phyloP scores from a whole-genome alignment of 2,797 vertebrate genomes.

The Apogon hyalosoma region DNA sequence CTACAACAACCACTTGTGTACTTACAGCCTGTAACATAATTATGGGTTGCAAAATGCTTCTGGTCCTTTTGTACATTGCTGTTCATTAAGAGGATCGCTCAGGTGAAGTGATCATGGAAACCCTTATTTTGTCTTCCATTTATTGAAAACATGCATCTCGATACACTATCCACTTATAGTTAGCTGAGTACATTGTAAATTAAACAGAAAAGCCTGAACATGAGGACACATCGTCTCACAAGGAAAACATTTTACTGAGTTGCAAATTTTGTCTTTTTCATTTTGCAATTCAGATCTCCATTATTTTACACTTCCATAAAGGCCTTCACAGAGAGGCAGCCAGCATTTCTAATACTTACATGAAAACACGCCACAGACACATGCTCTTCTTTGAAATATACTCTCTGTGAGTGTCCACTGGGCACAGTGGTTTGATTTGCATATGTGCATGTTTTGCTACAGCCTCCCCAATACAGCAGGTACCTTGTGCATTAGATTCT shows the following conservation, averaged over 20 bases:
- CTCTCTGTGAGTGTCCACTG: slow-evolving; percentile 42
- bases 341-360: slow-evolving; percentile 55
- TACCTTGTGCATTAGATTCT: slow-evolving; percentile 69
- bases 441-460: slow-evolving; percentile 81
- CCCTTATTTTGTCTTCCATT: slow-evolving; percentile 76
- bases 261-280: slow-evolving; percentile 40
- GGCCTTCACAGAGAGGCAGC: slow-evolving; percentile 52
- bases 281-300: slow-evolving; percentile 38
- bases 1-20: slow-evolving; percentile 33
- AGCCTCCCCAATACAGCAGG: slow-evolving; percentile 57
- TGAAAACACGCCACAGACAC: slow-evolving; percentile 58
- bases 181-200: slow-evolving; percentile 51
- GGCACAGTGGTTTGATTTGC: slow-evolving; percentile 70
- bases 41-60: slow-evolving; percentile 57
- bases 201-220: slow-evolving; percentile 44
- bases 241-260: slow-evolving; percentile 27
- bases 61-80: slow-evolving; percentile 61
- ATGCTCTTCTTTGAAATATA: slow-evolving; percentile 52
- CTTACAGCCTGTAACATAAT: slow-evolving; percentile 41
- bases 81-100: slow-evolving; percentile 54
- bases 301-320: slow-evolving; percentile 30
- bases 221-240: slow-evolving; percentile 29
- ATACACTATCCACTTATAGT: slow-evolving; percentile 25
- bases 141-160: slow-evolving; percentile 39
- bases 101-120: slow-evolving; percentile 52